Base-by-base conservation (phyloP, 2,113 vertebrate species). In the Cyanoderma ruficeps region DNA sequence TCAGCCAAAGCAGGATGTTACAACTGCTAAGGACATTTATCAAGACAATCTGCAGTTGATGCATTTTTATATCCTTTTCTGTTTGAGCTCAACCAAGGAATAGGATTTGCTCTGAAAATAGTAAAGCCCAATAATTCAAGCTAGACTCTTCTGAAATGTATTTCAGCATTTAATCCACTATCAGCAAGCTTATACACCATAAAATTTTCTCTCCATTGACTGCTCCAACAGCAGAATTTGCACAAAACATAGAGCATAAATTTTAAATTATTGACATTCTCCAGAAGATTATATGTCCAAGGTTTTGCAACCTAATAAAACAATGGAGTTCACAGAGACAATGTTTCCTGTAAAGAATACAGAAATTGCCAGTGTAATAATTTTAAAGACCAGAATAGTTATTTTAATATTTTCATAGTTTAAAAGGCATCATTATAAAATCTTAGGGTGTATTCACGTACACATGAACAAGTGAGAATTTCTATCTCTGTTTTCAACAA, bases 101-200 rank as follows among this genome's bases (percentile, higher is more conserved):
- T 7, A 87, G 60, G 61, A 89, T 84, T 95, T 92, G 8, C 47
- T 90, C 42, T 56, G 69, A 41, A 93, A 96, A 94, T 2, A 72
- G 41, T 70, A 77, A 96, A 88, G 17, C 12, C 41, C 3, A 3
- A 49, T 71, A 94, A 95, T 93, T 95, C 63, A 94, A 85, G 37
- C 18, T 35, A 76, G 19, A 79, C 8, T 79, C 33, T 90, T 91
- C 85, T 82, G 60, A 59, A 77, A n/a, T 39, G 31, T 60, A 65
- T 90, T 85, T 82, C 57, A 70, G 35, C 60, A 30, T 84, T 96
- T 94, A 95, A 87, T 82, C 52, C 49, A 91, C 56, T 47, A 82
- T 89, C 81, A 94, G 41, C 44, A 87, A 86, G 41, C 17, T 84
- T 81, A 71, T 60, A 47, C 35, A 60, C 22, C 33, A 70, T 55